Base-by-base conservation (phyloP, 2,113 vertebrate genomes). In the Neopipo cinnamomea region DNA sequence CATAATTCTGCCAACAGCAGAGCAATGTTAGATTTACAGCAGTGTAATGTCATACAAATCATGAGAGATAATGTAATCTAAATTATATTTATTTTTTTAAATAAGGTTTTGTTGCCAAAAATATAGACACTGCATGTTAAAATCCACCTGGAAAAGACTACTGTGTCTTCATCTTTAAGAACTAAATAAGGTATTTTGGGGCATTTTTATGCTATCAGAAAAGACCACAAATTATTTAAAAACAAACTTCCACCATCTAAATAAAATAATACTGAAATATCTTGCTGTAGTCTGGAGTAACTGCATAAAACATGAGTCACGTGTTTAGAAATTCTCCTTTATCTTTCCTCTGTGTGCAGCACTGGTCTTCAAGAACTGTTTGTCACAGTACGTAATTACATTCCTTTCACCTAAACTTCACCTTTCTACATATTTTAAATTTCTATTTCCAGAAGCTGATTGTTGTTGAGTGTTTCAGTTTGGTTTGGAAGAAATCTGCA, bases 241-340 rank as follows among this genome's bases (percentile, higher is more conserved):
- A 79, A 96, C 56, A 79, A 91, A 84, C 80, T 90, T 96, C 55
- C 50, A 83, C 58, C 31, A 61, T 42, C 76, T 87, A 91, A 80
- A 89, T 88, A 93, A 93, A 92, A 88, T 81, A 93, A 80, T 44
- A 63, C 41, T 66, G 66, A 96, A 90, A 87, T 92, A 95, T 50
- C 66, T 44, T 81, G 50, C 56, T 78, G 68, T 31, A 88, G 39
- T 85, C 93, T 85, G 88, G 78, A 80, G 75, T 79, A 92, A 86
- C 50, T 94, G 83, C 85, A 84, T 79, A 93, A 93, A 93, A 85
- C 50, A 80, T 11, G 81, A 74, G n/a, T 93, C 30, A 33, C 2
- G 1, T 84, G 83, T 59, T 81, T 55, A 94, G 84, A 75, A 92
- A 87, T 85, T 74, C 52, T 84, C 47, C 33, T 91, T 94, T 93